Conservation (phyloP, 2,888 invertebrate species). For the Drosophila lacicola region DNA sequence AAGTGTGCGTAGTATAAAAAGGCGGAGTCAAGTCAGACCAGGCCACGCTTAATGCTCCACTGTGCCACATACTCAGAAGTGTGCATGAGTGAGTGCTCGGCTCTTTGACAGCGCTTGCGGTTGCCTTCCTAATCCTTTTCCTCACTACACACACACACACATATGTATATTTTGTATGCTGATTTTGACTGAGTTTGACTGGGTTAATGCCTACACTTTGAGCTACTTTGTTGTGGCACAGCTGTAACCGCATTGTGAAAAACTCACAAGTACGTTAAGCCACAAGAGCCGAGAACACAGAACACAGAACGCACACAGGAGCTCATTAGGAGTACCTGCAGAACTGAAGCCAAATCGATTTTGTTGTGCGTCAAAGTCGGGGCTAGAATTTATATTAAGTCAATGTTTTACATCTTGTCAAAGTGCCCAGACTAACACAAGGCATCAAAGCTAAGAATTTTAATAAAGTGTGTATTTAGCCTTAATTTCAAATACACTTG, state of each 20-base stretch:
- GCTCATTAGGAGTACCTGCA: constrained; percentile 28
- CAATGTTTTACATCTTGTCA: background rate
- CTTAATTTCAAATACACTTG: background rate
- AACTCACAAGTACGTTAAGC: constrained; percentile 21
- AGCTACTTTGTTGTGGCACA: constrained; percentile 51
- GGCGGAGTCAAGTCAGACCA: constrained; percentile 28
- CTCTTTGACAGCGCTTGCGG: constrained; percentile 39
- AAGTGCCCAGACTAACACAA: background rate
- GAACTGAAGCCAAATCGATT: constrained; percentile 7
- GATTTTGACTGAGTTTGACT: constrained; percentile 13
- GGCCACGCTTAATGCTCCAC: constrained; percentile 16
- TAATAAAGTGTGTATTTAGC: background rate
- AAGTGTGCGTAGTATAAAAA: constrained; percentile 25
- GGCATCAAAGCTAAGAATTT: background rate
- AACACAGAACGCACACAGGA: background rate
- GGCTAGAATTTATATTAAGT: background rate
- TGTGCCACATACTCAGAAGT: constrained; percentile 41
- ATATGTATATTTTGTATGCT: constrained; percentile 6
- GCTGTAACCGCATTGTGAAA: constrained; percentile 31
- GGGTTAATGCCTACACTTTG: constrained; percentile 26
- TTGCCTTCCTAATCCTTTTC: constrained; percentile 47
- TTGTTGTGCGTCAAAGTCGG: background rate
- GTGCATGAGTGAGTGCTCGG: constrained; percentile 26
- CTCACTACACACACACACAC: constrained; percentile 20
- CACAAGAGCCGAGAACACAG: constrained; percentile 9